A percentile compares a stretch with the other conserved stretches of the same genome.
Conservation (phyloP, 2,888 invertebrate genomes). For the Cactoblastis cactorum region DNA sequence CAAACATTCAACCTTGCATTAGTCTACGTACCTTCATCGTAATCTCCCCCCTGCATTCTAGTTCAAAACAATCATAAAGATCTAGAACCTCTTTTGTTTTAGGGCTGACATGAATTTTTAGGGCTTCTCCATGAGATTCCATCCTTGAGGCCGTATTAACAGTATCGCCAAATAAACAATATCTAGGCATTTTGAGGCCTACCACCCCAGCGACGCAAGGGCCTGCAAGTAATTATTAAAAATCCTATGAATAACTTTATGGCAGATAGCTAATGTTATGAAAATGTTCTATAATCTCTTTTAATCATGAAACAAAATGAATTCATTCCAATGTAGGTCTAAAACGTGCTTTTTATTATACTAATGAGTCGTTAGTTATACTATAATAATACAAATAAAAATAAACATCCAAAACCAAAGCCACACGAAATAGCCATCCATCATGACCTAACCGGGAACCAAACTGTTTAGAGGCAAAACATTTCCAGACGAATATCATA, state of each 20-base stretch:
- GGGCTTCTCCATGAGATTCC: constrained; percentile 94
- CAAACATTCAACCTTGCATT: neutral
- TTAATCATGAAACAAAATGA: too few species aligned
- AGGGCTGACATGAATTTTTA: constrained; percentile 95
- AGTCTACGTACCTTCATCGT: constrained; percentile 88
- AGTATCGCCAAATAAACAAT: constrained; percentile 95
- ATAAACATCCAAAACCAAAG: too few species aligned
- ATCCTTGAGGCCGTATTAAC: constrained; percentile 94
- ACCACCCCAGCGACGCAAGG: constrained; percentile 94
- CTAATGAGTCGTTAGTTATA: too few species aligned
- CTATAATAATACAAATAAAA: too few species aligned
- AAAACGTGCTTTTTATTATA: too few species aligned
- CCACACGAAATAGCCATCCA: too few species aligned
- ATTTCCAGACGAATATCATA: constrained; percentile 33
- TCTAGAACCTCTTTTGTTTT: constrained; percentile 92
- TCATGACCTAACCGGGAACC: too few species aligned
- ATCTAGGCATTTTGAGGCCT: constrained; percentile 95
- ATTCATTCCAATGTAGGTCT: too few species aligned
- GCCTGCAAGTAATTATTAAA: constrained; percentile 56
- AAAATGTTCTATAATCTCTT: too few species aligned
- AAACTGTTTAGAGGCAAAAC: too few species aligned
- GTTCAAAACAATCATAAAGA: constrained; percentile 89
- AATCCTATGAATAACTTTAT: too few species aligned
- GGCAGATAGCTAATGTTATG: too few species aligned
- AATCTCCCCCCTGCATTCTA: constrained; percentile 91